Conservation (phyloP, 2,113 vertebrate genomes). For the Mesitornis unicolor region DNA sequence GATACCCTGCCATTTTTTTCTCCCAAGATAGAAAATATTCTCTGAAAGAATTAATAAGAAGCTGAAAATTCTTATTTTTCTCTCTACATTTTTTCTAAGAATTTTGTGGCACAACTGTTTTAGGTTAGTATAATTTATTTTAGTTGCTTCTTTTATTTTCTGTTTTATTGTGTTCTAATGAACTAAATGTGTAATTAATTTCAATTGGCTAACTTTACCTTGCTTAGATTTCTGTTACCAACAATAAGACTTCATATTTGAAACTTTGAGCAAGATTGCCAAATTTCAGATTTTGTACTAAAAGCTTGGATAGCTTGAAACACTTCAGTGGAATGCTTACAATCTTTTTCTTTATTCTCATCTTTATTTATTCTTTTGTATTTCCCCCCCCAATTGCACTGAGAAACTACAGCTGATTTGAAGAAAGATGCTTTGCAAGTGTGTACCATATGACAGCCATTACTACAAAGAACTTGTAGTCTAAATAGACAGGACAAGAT, state of each 20-base stretch:
- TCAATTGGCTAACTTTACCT: not conserved
- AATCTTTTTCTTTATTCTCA: not conserved
- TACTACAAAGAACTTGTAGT: not conserved
- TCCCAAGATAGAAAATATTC: not conserved
- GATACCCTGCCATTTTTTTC: not conserved
- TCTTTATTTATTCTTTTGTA: not conserved
- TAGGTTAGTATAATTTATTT: not conserved
- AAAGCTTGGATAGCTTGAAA: not conserved
- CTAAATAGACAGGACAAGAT: not conserved
- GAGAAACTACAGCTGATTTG: not conserved
- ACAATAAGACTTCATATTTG: not conserved
- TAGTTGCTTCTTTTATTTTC: not conserved
- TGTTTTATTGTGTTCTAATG: not conserved
- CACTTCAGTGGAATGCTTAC: not conserved
- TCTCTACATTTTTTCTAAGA: not conserved
- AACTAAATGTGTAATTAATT: not conserved
- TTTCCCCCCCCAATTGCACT: not conserved
- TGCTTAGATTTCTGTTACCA: not conserved
- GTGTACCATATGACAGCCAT: not conserved
- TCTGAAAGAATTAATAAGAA: not conserved
- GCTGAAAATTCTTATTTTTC: not conserved
- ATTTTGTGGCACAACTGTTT: not conserved
- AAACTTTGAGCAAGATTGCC: not conserved
- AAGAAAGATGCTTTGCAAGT: not conserved
- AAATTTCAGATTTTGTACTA: not conserved